Percentiles rank a stretch among this genome's conserved stretches.
phyloP scores from a whole-genome alignment of 2,797 vertebrate genomes.

The Bradypodion pumilum region DNA sequence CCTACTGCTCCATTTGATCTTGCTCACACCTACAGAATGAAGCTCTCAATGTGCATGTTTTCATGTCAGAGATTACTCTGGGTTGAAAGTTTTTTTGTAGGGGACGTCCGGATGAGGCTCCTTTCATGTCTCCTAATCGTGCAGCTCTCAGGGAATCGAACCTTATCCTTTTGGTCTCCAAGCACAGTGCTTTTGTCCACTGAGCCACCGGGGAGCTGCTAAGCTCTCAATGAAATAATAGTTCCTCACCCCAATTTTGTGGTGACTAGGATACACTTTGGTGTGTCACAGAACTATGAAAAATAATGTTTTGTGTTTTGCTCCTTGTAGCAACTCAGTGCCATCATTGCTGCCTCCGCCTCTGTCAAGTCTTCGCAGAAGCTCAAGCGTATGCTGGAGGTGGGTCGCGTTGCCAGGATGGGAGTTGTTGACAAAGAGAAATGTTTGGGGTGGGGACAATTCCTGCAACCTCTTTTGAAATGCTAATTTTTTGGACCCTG shows the following conservation, averaged over 20 bases:
- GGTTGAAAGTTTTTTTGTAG: too few species aligned
- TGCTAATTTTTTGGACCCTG: not conserved
- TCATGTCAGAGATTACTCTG: too few species aligned
- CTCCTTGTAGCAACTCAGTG: conserved; percentile 87
- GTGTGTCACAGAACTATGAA: too few species aligned
- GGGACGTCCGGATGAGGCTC: too few species aligned
- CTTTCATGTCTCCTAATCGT: too few species aligned
- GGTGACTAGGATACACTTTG: not conserved
- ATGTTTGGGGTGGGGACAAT: not conserved
- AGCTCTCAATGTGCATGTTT: too few species aligned
- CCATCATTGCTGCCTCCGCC: conserved; percentile 91
- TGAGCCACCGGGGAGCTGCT: too few species aligned
- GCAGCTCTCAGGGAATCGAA: too few species aligned
- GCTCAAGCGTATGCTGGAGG: conserved; percentile 93
- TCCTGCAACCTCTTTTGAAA: not conserved
- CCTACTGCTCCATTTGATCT: not conserved
- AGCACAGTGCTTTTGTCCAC: too few species aligned
- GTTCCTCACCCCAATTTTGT: not conserved
- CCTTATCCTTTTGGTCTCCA: too few species aligned
- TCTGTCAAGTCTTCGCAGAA: conserved; percentile 94
- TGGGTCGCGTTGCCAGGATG: conserved; percentile 51
- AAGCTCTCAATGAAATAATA: not conserved
- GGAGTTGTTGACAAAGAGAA: not conserved
- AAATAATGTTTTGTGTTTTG: conserved; percentile 11
- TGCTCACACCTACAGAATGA: not conserved